Evolutionary conservation across 2,888 invertebrate genomes (phyloP).

Genomic region (Diabrotica balteata): DNA sequence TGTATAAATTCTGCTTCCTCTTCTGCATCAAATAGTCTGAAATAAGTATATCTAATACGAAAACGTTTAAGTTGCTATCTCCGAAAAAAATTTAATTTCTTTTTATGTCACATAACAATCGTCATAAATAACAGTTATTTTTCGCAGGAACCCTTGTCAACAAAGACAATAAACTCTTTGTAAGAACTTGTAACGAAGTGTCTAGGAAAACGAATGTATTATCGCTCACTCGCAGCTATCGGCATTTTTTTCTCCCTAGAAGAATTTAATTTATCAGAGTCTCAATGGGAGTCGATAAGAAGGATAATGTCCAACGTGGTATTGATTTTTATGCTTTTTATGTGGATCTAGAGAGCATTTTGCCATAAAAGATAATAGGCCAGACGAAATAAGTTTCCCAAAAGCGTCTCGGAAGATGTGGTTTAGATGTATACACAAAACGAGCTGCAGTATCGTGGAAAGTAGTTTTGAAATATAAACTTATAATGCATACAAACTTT

Average conservation of each 20-base stretch:
- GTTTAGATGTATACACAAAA: too few relatives aligned
- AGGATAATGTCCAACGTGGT: conserved; percentile 15
- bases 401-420: too few relatives aligned
- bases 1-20: too few relatives aligned
- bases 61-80: too few relatives aligned
- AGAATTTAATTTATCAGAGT: conserved; percentile 19
- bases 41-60: too few relatives aligned
- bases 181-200: conserved; percentile 6
- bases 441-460: too few relatives aligned
- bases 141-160: conserved; percentile 18
- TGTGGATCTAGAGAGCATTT: conserved; percentile 11
- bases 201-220: conserved; percentile 18
- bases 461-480: too few relatives aligned
- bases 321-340: conserved; percentile 11
- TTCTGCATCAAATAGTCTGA: too few relatives aligned
- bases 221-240: conserved; percentile 7
- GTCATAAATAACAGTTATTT: conserved; percentile 15
- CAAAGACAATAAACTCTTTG: conserved; percentile 33
- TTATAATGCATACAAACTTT: too few relatives aligned
- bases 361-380: conserved; percentile 17
- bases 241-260: conserved; percentile 13
- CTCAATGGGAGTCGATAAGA: conserved; percentile 10
- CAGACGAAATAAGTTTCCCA: too few relatives aligned
- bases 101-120: conserved; percentile 1
- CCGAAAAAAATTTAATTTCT: too few relatives aligned